These are phyloP conservation scores for Archips crataeganus DNA, from an alignment of 2,888 invertebrate species.

Conservation along the genomic window DNA sequence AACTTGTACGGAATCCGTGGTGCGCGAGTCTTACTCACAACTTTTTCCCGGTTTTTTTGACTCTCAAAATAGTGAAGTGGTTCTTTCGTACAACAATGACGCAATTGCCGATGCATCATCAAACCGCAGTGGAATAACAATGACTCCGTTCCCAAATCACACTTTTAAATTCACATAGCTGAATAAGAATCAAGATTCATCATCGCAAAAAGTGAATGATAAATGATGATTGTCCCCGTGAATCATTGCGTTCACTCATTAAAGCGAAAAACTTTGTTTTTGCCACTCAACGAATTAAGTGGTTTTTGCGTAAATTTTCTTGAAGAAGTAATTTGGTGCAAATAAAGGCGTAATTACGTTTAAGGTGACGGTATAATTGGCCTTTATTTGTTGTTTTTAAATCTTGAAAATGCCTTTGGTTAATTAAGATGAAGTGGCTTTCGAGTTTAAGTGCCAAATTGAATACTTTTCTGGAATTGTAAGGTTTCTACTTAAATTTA, in stretches of 20 bases:
- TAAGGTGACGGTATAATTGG: slow-evolving; percentile 39
- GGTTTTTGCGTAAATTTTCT: slow-evolving; percentile 35
- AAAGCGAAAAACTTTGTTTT: slow-evolving; percentile 40
- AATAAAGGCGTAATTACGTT: slow-evolving; percentile 32
- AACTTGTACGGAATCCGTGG: no score
- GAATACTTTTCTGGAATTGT: neutral
- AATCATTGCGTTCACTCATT: slow-evolving; percentile 37
- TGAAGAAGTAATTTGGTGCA: slow-evolving; percentile 18
- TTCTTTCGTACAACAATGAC: neutral
- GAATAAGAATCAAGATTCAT: slow-evolving; percentile 41
- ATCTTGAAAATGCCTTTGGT: slow-evolving; percentile 15
- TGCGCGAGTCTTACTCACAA: no score
- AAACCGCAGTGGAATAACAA: slow-evolving; percentile 15
- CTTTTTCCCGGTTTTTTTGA: no score
- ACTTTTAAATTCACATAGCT: slow-evolving; percentile 33
- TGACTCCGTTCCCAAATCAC: slow-evolving; percentile 31
- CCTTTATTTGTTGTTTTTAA: slow-evolving; percentile 34
- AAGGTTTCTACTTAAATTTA: neutral
- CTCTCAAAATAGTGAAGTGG: neutral
- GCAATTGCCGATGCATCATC: neutral
- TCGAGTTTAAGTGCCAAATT: slow-evolving; percentile 12
- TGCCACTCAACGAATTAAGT: slow-evolving; percentile 33
- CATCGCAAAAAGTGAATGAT: slow-evolving; percentile 40
- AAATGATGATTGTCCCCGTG: slow-evolving; percentile 38
- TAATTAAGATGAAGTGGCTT: slow-evolving; percentile 34